Evolutionary conservation across 23 tunicate genomes (phyloP).

Genomic region (Ascidia mentula): DNA sequence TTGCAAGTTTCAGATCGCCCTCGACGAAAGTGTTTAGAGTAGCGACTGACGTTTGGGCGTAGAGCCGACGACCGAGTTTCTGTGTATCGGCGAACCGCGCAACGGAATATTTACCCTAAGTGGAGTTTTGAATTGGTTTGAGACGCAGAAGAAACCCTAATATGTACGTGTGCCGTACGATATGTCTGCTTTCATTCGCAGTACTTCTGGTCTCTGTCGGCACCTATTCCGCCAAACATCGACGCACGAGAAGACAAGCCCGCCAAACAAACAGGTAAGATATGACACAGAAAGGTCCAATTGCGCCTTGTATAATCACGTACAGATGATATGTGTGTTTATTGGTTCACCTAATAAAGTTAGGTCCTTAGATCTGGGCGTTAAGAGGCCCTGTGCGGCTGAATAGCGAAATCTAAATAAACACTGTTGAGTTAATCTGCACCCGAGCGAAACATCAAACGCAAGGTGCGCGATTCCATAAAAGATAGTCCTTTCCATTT

Average conservation of each 20-base stretch:
- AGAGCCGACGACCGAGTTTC: too few species aligned
- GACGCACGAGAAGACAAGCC: not conserved
- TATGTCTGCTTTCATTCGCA: not conserved
- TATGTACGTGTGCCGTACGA: not conserved
- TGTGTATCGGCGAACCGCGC: too few species aligned
- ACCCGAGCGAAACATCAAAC: not conserved
- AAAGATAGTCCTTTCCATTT: not conserved
- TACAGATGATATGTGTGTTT: not conserved
- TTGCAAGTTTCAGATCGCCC: not conserved
- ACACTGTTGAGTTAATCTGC: not conserved
- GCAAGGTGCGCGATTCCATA: not conserved
- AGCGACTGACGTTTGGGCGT: too few species aligned
- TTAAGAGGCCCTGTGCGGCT: not conserved
- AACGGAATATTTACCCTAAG: too few species aligned
- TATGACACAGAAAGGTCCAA: not conserved
- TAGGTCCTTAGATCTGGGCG: not conserved
- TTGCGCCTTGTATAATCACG: not conserved
- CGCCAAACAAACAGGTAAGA: not conserved
- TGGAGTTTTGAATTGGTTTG: not conserved
- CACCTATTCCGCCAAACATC: not conserved
- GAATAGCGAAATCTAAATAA: slow-evolving; percentile 2
- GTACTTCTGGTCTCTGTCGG: not conserved
- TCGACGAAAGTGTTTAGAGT: too few species aligned
- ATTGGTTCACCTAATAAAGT: not conserved
- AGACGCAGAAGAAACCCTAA: too few species aligned